Conservation (phyloP, 1,140 invertebrate species). For the Ectropis grisescens region DNA sequence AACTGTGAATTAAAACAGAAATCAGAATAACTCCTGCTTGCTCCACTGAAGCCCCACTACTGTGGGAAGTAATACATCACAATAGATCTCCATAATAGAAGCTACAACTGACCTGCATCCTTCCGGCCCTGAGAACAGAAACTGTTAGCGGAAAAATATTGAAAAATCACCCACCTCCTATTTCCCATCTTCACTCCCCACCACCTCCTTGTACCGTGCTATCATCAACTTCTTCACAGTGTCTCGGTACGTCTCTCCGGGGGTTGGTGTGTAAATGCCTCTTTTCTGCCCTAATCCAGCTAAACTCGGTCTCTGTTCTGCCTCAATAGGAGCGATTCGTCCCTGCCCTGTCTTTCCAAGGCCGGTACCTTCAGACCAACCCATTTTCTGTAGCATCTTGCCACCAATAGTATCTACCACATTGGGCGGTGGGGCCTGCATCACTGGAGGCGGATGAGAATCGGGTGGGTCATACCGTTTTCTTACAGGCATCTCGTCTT, state of each 20-base stretch:
- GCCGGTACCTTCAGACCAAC: constrained; percentile 97
- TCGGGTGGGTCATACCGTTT: constrained; percentile 77
- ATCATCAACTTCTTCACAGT: constrained; percentile 94
- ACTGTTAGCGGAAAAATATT: constrained; percentile 3
- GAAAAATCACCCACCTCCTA: constrained; percentile 42
- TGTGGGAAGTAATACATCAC: too few relatives aligned
- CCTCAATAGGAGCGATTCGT: constrained; percentile 92
- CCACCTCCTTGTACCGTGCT: constrained; percentile 84
- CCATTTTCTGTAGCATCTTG: constrained; percentile 97
- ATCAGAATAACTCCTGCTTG: too few relatives aligned
- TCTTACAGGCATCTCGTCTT: constrained; percentile 81
- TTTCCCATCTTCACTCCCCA: constrained; percentile 66
- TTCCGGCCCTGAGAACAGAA: constrained; percentile 36
- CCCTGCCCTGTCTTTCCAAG: constrained; percentile 94
- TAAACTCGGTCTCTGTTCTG: constrained; percentile 73
- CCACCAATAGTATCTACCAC: constrained; percentile 83
- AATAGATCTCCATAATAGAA: too few relatives aligned
- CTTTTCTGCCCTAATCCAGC: constrained; percentile 83
- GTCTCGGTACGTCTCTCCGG: constrained; percentile 90
- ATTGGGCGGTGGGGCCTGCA: constrained; percentile 68
- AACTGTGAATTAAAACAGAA: too few relatives aligned
- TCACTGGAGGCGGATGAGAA: constrained; percentile 61
- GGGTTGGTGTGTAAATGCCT: constrained; percentile 79
- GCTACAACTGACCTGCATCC: constrained; percentile 28
- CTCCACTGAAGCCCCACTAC: too few relatives aligned